Base-by-base conservation (phyloP, 2,113 vertebrate genomes). In the Xyliphius kryptos region DNA sequence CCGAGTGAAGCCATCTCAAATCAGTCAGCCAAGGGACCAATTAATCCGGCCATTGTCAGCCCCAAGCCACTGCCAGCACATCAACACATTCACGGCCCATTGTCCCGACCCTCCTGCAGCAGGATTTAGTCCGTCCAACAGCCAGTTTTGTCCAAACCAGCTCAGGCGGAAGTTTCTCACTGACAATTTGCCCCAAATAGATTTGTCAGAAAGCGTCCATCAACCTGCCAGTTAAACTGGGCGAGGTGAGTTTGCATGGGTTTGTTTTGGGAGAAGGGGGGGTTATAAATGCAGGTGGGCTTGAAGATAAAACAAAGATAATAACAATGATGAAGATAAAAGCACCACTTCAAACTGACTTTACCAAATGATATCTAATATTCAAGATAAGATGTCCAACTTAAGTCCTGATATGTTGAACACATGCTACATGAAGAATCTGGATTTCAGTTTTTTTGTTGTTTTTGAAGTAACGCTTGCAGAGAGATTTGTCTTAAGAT, bases 121-220 rank as follows among this genome's bases (percentile, higher is more conserved):
- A 90, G 94, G 94, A 97, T 97, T 95, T 97, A 91, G 90, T 92
- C 90, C 93, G 88, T 93, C 94, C 94, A 96, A 95, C 93, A 91
- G 92, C 90, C 88, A 85, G 94, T 97, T 98, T 98, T 98, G 96
- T 98, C 96, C 93, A 72, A 80, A 91, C 87, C 91, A 97, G 92
- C 93, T 98, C 92, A 92, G 97, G 96, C 96, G 96, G 95, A 97
- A 98, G 96, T 97, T 97, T 97, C 95, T 98, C 95, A 96, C 96
- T 97, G 94, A 98, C 93, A 98, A 97, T 97, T 97, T 97, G 95
- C 95, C 93, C 95, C 93, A 97, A 96, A 97, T 97, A 97, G 94
- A 97, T 95, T 96, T 97, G 93, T 96, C 93, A 95, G 92, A 80
- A 88, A 88, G 92, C 90, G 90, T 90, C 90, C 89, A 88, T 85